Evolutionary conservation across 2,888 invertebrate species (phyloP), one percentile per base, ranked within the genome.

Genomic region (Caenorhabditis sulstoni): DNA sequence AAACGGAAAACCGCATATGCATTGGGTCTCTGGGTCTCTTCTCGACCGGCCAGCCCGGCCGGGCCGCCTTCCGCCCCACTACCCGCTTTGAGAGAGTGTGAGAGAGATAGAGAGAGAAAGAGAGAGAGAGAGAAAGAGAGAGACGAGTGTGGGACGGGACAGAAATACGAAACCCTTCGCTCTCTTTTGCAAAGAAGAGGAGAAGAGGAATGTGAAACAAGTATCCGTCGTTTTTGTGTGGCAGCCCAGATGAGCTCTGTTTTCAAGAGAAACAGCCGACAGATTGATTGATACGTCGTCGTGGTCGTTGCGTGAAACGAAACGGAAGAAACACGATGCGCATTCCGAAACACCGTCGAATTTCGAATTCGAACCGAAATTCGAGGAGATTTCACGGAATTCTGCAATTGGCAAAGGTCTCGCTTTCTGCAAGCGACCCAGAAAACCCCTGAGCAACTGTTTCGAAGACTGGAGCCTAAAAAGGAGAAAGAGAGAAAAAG

Each of bases 1-100:
- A 53, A 49, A 52, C 67, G 67, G 67, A 71, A 74, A 73, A 73
- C 73, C 73, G 64, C 73, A 73, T 73, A 73, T 73, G 73, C 58
- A 73, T 73, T 73, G 29, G 29, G 29, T 73, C 45, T 52, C 64
- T 50, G 37, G 22, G 16, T 61, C 35, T 47, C 47, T 18, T 7
- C 29, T 29, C 29, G 29, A 29, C 47, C 9, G 14, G 16, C 44
- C 14, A 9, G 44, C 29, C 7, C 29, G 29, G 7, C 47, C 9
- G 14, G 16, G 5, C 14, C 3, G 44, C 16, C 44, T 44, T n/a
- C 47, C 18, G 16, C 18, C 47, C 18, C 47, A 16, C 18, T 47
- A 9, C 18, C 47, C 18, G 16, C 18, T 18, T 47, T 18, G 16
- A 44, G 14, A 44, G 44, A 44, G 44, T 7, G 44, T 3, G 44